Evolutionary conservation across 2,113 vertebrate genomes (phyloP), one percentile per base, ranked within the genome.

Genomic region (Pleuronectes platessa): DNA sequence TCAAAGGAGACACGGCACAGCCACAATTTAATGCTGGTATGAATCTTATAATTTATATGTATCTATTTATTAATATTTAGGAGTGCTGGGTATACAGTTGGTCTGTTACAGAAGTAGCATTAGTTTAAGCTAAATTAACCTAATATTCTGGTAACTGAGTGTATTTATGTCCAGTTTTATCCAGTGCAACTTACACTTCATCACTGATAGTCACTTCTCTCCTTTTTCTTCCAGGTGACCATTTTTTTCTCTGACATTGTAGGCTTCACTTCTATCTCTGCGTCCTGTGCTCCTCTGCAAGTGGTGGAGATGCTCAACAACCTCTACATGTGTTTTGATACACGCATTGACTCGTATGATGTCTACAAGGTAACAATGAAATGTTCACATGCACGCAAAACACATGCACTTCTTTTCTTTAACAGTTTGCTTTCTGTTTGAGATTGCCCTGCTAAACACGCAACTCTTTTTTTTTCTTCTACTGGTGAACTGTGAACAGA

Each of bases 181-280:
- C 23, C 35, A 61, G 11, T 24, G 0, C 13, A 67, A 26, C 15
- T 1, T 20, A n/a, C 63, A 1, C 14, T 17, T 47, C 45, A 18
- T n/a, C 6, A 53, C 5, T n/a, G 31, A n/a, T 13, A 60, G 8
- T 47, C n/a, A 37, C 53, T 40, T 70, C 23, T 71, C 18, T 76
- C 4, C 7, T 0, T 75, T 64, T 12, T 69, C 11, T 70, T 86
- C 24, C 90, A 97, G 95, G 96, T 97, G 56, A 97, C 96, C 0
- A 96, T 97, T 72, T 97, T 97, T 11, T 98, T 97, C 93, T 97
- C 96, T 0, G 96, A 97, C 84, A 95, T 97, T 0, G 96, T 97
- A 76, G 96, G 96, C 20, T 97, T 97, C 92, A 98, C 96, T 0
- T 87, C 91, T 3, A 96, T 97, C 40, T 95, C 96, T 9, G 97